These are phyloP conservation scores for Toxotes lorentzi DNA, from an alignment of 2,797 vertebrate genomes.

Conservation along the genomic window DNA sequence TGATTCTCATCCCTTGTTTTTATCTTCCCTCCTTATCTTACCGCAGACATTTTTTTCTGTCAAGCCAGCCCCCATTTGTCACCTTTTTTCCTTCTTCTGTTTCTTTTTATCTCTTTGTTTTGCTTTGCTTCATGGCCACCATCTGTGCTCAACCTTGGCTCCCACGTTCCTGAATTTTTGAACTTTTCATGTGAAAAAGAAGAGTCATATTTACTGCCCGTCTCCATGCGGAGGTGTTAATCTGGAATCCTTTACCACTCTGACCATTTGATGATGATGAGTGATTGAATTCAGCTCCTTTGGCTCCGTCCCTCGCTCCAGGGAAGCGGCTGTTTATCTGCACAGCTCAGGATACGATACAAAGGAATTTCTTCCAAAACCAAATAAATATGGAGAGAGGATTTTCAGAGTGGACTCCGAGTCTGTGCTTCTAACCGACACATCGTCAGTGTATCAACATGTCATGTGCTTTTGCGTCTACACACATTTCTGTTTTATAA, in stretches of 20 bases:
- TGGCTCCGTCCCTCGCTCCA: not conserved
- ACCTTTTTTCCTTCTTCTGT: not conserved
- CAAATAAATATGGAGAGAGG: not conserved
- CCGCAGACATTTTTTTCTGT: not conserved
- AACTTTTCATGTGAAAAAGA: slow-evolving; percentile 4
- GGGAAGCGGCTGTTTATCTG: slow-evolving; percentile 19
- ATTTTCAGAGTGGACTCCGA: not conserved
- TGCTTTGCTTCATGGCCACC: not conserved
- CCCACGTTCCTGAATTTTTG: not conserved
- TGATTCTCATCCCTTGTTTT: not conserved
- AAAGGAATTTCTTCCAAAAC: not conserved
- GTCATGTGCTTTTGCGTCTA: not conserved
- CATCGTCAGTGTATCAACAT: not conserved
- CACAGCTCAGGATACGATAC: not conserved
- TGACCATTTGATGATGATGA: slow-evolving; percentile 14
- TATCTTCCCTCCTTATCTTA: not conserved
- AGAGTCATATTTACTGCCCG: slow-evolving; percentile 4
- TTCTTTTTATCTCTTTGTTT: not conserved
- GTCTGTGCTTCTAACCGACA: not conserved
- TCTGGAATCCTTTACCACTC: slow-evolving; percentile 36
- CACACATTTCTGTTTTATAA: not conserved
- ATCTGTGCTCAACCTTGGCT: slow-evolving; percentile 3
- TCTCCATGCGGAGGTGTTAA: slow-evolving; percentile 14
- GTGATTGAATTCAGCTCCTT: slow-evolving; percentile 18
- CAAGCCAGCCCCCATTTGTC: not conserved